Evolutionary conservation across 2,888 invertebrate species (phyloP), one percentile per base, ranked within the genome.

Genomic region (Sarcophaga rosellei): DNA sequence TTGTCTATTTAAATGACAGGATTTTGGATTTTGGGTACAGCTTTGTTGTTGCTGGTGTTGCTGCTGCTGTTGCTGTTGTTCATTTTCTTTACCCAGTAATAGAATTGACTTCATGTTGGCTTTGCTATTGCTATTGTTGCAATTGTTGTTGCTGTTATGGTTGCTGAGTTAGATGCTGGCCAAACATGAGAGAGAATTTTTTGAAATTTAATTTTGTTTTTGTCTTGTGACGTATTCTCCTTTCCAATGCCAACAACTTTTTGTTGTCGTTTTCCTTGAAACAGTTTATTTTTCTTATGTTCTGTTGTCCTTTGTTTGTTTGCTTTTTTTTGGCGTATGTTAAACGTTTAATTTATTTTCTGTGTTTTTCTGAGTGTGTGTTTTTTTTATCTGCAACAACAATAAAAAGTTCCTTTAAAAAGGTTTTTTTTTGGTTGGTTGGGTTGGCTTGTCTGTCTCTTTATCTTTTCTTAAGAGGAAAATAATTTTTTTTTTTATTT

Each of bases 1-100:
- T 63, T 70, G 63, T 57, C 15, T 44, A 57, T 75, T 79, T 59
- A 88, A 88, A 88, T 88, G 88, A 84, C 73, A 80, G 82, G 74
- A 78, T 21, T 79, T 62, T 65, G 35, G 2, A 35, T 17, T 17
- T 53, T 53, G 15, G 1, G 23, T 72, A 76, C 81, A 82, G 70
- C 65, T 84, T 78, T 84, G 80, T 86, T 83, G 69, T 70, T 78
- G 44, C 68, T 74, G 5, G 20, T 65, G 35, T 61, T 81, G 44
- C 76, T 74, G 5, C 23, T 65, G n/a, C n/a, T n/a, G 59, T 47
- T 47, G 21, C 65, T 75, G 17, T 70, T 47, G 45, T 87, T 83
- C 72, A 74, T 79, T 81, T 82, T 78, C 45, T 76, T 69, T 82
- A 53, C 17, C 25, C 15, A 35, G 70, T 74, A 80, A 66, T 84